phyloP scores from a whole-genome alignment of 2,888 invertebrate species.

The Scaptomyza cyrtandrae region DNA sequence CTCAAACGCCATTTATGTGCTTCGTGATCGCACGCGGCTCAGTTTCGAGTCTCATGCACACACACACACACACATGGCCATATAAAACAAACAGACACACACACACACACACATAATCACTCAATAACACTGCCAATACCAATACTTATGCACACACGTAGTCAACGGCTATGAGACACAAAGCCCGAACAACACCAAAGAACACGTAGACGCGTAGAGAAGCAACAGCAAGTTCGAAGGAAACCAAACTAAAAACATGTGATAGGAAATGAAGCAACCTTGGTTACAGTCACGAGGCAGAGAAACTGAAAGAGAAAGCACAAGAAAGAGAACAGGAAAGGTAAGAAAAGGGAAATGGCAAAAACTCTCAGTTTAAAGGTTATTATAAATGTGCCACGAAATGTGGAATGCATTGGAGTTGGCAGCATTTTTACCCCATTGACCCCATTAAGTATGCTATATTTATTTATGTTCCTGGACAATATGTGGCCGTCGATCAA shows the following conservation, averaged over 20 bases:
- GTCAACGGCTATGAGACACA: slow-evolving; percentile 26
- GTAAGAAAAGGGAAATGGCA: not conserved
- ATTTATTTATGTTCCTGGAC: not conserved
- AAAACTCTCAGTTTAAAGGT: not conserved
- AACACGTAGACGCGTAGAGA: slow-evolving; percentile 5
- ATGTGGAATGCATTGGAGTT: slow-evolving; percentile 1
- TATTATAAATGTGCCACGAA: slow-evolving; percentile 17
- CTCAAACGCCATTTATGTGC: slow-evolving; percentile 79
- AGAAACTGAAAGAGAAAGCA: not conserved
- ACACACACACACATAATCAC: slow-evolving; percentile 5
- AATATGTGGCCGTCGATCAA: too few species aligned
- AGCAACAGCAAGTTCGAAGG: slow-evolving; percentile 11
- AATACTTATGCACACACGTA: slow-evolving; percentile 52
- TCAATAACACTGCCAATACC: slow-evolving; percentile 16
- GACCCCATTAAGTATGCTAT: not conserved
- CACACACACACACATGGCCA: slow-evolving; percentile 13
- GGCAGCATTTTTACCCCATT: not conserved
- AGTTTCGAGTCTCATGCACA: slow-evolving; percentile 20
- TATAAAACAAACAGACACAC: slow-evolving; percentile 1
- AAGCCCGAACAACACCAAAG: not conserved
- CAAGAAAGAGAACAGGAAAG: not conserved
- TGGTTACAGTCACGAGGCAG: not conserved
- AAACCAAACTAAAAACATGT: slow-evolving; percentile 3
- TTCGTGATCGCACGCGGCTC: slow-evolving; percentile 73
- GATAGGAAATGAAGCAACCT: slow-evolving; percentile 6